phyloP scores from a whole-genome alignment of 2,797 vertebrate species.

The Euphonia xanthogaster region DNA sequence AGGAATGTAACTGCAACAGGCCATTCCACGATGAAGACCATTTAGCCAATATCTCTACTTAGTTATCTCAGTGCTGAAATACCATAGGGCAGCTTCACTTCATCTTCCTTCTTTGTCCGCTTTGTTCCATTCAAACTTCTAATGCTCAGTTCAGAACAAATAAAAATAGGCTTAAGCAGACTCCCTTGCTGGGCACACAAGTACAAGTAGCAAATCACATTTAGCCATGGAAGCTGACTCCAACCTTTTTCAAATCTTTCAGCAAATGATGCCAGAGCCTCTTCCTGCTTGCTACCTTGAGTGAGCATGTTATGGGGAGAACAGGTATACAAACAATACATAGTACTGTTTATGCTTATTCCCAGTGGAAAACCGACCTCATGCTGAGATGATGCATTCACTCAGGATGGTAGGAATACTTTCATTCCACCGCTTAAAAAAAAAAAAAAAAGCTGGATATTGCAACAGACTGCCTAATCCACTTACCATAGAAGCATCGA shows the following conservation, averaged over 20 bases:
- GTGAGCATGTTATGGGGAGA: background rate
- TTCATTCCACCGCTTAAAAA: background rate
- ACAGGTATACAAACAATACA: background rate
- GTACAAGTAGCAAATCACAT: background rate
- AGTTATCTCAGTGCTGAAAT: background rate
- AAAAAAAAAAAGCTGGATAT: background rate
- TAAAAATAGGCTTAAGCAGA: background rate
- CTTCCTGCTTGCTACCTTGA: background rate
- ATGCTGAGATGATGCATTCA: background rate
- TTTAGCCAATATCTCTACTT: background rate
- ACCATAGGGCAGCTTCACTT: background rate
- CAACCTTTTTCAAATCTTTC: background rate
- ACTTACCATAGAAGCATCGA: background rate
- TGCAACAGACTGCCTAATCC: background rate
- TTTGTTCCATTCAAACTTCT: background rate
- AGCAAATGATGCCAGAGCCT: background rate
- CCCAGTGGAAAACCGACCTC: background rate
- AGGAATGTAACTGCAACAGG: background rate
- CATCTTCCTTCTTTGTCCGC: background rate
- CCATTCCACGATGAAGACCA: background rate
- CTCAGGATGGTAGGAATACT: background rate
- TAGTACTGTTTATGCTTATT: background rate
- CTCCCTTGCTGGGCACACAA: background rate
- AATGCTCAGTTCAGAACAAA: background rate
- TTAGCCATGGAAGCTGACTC: background rate